Base-by-base conservation (phyloP, 2,888 invertebrate genomes). In the Belgica antarctica region DNA sequence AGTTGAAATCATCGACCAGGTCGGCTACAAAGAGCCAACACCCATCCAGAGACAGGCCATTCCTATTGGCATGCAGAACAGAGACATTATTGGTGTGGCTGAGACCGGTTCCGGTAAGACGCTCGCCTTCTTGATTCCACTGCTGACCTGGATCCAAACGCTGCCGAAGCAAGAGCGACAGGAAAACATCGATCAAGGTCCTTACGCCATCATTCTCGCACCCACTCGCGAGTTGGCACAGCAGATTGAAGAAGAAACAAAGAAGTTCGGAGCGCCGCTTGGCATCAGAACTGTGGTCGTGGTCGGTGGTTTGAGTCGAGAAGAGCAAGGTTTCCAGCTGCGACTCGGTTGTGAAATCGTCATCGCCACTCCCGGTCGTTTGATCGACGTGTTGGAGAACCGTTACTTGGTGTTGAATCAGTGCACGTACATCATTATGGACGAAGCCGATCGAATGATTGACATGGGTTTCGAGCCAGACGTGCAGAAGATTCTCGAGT, bases 381-480 rank as follows among this genome's bases (percentile, higher is more conserved):
- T 99, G 57, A 96, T 99, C 73, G 99, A 99, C 80, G 98, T 99
- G 1, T 81, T 99, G 72, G 98, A 99, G 81, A 99, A 99, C 81
- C 86, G 97, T 71, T 99, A 99, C 79, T 83, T 99, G 73, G 97
- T 98, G 7, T 82, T 99, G 15, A 94, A 91, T 79, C 94, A 98
- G 77, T 99, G 99, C 80, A 98, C 99, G 0, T 99, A 99, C 78
- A 96, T 99, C 72, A 97, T 94, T 2, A 83, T 94, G 68, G 94
- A 94, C 76, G 93, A 96, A 83, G 99, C 57, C 17, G 99, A 99
- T 83, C 88, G 97, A 77, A 99, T 99, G 99, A 96, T 99, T 80
- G 98, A 99, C 84, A 97, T 99, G 94, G 98, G 98, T 78, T 99
- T 99, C 78, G 99, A 99, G 79, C 94, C 96, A 47, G 93, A 94